phyloP scores from a whole-genome alignment of 2,113 vertebrate genomes.

The Saguinus imperator region DNA sequence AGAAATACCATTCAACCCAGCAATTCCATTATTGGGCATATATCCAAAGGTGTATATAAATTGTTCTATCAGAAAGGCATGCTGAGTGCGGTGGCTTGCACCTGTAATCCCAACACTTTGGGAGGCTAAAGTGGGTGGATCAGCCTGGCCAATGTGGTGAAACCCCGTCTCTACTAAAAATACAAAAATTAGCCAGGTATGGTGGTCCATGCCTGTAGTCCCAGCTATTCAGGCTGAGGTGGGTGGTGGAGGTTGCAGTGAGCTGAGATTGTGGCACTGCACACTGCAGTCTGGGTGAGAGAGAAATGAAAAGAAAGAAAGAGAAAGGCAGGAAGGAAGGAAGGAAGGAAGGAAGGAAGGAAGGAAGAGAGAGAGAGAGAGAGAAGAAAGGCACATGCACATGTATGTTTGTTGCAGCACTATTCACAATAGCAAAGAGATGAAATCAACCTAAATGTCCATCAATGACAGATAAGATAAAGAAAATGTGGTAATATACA shows the following conservation, averaged over 20 bases:
- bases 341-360: too few species aligned
- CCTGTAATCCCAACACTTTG: not conserved
- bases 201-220: not conserved
- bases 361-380: too few species aligned
- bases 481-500: too few species aligned
- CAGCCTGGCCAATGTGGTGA: not conserved
- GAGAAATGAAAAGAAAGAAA: not conserved
- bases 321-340: rapidly evolving
- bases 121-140: not conserved
- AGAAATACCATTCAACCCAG: too few species aligned
- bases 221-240: not conserved
- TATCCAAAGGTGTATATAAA: too few species aligned
- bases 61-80: too few species aligned
- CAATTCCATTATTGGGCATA: too few species aligned
- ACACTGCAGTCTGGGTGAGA: not conserved
- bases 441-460: too few species aligned
- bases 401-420: too few species aligned
- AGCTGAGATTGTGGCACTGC: not conserved
- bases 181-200: not conserved
- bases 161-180: not conserved
- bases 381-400: too few species aligned
- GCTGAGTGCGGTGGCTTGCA: not conserved
- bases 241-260: not conserved
- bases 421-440: too few species aligned
- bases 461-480: too few species aligned